A percentile compares a stretch with the other conserved stretches of the same genome.
These are phyloP conservation scores for Formica exsecta DNA, from an alignment of 1,140 invertebrate species.

Conservation along the genomic window DNA sequence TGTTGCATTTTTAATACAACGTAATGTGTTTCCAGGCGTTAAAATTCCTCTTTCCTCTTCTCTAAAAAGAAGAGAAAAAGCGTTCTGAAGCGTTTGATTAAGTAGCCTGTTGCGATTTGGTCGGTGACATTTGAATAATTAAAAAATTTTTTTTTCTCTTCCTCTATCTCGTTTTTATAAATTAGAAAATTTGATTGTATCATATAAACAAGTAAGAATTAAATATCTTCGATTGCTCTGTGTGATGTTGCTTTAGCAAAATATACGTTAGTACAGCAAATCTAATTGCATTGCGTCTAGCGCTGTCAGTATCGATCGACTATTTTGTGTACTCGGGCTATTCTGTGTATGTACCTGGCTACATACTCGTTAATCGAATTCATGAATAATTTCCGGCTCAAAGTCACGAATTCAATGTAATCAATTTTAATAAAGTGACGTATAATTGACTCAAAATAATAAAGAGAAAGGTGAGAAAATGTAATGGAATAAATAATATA, in stretches of 20 bases:
- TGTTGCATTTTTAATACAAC: conserved; percentile 61
- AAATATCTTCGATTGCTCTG: neutral
- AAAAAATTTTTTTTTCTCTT: neutral
- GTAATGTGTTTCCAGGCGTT: conserved; percentile 33
- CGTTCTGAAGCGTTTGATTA: conserved; percentile 37
- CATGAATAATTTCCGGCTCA: conserved; percentile 53
- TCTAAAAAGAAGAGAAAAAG: conserved; percentile 1
- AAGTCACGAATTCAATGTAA: conserved; percentile 32
- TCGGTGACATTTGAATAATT: conserved; percentile 17
- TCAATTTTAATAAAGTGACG: conserved; percentile 21
- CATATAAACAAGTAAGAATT: neutral
- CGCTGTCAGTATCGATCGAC: conserved; percentile 27
- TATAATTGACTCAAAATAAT: conserved; percentile 49
- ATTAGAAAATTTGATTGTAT: conserved; percentile 7
- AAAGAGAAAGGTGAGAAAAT: neutral
- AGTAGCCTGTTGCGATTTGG: conserved; percentile 31
- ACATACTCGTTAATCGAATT: conserved; percentile 45
- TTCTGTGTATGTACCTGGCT: conserved; percentile 19
- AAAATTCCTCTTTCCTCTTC: conserved; percentile 27
- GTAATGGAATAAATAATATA: conserved; percentile 1
- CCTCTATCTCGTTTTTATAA: neutral
- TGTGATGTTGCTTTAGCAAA: conserved; percentile 11
- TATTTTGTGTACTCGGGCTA: conserved; percentile 15
- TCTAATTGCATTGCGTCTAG: conserved; percentile 4
- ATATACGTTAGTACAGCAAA: conserved; percentile 16